Evolutionary conservation across 2,113 vertebrate species (phyloP).

Genomic region (Scolopax mira): DNA sequence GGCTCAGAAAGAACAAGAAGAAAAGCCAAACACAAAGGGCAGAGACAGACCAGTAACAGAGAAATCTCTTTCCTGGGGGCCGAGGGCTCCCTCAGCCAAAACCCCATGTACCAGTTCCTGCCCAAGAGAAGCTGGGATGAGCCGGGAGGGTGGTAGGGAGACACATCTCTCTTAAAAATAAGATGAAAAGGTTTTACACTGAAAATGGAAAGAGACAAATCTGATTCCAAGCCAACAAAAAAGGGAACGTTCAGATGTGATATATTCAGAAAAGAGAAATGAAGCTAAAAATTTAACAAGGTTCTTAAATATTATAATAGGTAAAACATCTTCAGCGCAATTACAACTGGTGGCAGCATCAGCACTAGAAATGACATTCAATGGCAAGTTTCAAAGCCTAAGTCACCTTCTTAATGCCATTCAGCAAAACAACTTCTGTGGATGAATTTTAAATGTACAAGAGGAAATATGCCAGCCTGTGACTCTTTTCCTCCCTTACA

Average conservation of each 20-base stretch:
- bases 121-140: neutral
- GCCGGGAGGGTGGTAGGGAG: too few species aligned
- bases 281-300: neutral
- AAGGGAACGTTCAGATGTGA: neutral
- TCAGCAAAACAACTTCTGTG: rapidly evolving
- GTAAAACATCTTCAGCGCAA: neutral
- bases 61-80: neutral
- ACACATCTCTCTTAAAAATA: neutral
- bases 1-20: neutral
- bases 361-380: neutral
- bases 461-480: neutral
- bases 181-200: neutral
- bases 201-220: neutral
- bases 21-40: neutral
- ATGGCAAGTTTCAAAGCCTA: neutral
- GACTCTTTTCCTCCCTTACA: neutral
- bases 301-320: neutral
- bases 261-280: rapidly evolving
- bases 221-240: neutral
- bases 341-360: neutral
- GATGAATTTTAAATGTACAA: neutral
- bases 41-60: neutral
- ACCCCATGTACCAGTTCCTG: neutral
- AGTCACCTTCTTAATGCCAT: neutral
- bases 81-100: neutral